A percentile compares a stretch with the other conserved stretches of the same genome.
Evolutionary conservation across 2,797 vertebrate species (phyloP).

Genomic region (Pygocentrus nattereri): DNA sequence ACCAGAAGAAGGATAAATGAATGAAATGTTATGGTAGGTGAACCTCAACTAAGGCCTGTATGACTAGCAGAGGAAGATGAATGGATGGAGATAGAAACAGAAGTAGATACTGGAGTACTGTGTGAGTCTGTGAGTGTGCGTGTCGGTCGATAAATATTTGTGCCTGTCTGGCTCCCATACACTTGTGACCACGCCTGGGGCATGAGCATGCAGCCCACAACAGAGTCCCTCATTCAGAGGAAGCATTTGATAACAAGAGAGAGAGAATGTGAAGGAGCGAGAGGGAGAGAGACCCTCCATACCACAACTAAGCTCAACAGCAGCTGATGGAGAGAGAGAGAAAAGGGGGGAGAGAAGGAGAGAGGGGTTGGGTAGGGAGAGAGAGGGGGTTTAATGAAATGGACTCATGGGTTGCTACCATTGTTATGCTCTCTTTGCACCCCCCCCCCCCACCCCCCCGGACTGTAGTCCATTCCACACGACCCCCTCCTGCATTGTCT

Average conservation of each 20-base stretch:
- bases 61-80: not conserved
- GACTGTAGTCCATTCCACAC: conserved; percentile 29
- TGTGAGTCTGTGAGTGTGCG: conserved; percentile 20
- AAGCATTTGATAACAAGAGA: conserved; percentile 10
- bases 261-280: not conserved
- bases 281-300: conserved; percentile 32
- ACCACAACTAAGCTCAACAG: conserved; percentile 48
- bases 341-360: not conserved
- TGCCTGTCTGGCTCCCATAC: conserved; percentile 34
- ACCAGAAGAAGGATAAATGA: not conserved
- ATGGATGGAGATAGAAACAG: not conserved
- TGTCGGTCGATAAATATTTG: conserved; percentile 44
- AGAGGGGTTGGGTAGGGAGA: conserved; percentile 24
- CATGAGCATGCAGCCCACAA: conserved; percentile 33
- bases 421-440: conserved; percentile 53
- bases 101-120: conserved; percentile 6
- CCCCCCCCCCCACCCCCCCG: conserved; percentile 42
- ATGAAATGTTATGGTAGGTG: not conserved
- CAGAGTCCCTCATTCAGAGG: conserved; percentile 47
- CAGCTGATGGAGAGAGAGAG: conserved; percentile 47
- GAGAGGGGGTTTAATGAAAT: conserved; percentile 49
- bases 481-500: conserved; percentile 51
- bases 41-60: not conserved
- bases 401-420: conserved; percentile 48
- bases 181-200: conserved; percentile 39